Evolutionary conservation across 2,888 invertebrate genomes (phyloP).

Genomic region (Tetragonula carbonaria): DNA sequence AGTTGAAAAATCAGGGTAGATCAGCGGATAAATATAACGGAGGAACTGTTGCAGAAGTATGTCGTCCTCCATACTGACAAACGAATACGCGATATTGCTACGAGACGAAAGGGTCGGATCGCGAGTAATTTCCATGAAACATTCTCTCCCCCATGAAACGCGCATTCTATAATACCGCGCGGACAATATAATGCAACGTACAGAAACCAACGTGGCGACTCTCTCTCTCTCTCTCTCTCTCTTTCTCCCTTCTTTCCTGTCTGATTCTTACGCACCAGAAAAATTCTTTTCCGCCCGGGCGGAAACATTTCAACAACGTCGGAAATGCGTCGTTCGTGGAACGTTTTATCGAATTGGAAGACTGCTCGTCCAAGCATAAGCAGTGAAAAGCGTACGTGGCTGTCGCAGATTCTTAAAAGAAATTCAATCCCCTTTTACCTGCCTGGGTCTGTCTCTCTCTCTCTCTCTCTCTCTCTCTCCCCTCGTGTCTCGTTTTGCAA

Average conservation of each 20-base stretch:
- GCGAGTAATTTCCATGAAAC: conserved; percentile 40
- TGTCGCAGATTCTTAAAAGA: conserved; percentile 7
- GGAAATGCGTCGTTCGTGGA: conserved; percentile 46
- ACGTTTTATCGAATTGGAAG: conserved; percentile 54
- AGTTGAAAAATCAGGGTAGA: no score
- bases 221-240: background rate
- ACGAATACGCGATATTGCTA: background rate
- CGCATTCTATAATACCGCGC: conserved; percentile 24
- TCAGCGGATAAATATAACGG: no score
- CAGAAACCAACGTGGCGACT: background rate
- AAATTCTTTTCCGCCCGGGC: conserved; percentile 51
- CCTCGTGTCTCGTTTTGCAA: background rate
- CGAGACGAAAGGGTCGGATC: background rate
- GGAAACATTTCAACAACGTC: conserved; percentile 44
- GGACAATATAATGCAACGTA: conserved; percentile 28
- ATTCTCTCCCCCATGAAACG: conserved; percentile 33
- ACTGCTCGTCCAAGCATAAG: conserved; percentile 37
- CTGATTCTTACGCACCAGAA: conserved; percentile 8
- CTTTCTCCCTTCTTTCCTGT: background rate
- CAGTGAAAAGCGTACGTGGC: conserved; percentile 30
- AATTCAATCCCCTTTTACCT: conserved; percentile 11
- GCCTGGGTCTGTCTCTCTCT: background rate
- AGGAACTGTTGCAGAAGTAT: no score
- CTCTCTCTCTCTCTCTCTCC: no score
- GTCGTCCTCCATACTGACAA: background rate